These are phyloP conservation scores for Herminia tarsipennalis DNA, from an alignment of 2,888 invertebrate genomes.

Conservation along the genomic window DNA sequence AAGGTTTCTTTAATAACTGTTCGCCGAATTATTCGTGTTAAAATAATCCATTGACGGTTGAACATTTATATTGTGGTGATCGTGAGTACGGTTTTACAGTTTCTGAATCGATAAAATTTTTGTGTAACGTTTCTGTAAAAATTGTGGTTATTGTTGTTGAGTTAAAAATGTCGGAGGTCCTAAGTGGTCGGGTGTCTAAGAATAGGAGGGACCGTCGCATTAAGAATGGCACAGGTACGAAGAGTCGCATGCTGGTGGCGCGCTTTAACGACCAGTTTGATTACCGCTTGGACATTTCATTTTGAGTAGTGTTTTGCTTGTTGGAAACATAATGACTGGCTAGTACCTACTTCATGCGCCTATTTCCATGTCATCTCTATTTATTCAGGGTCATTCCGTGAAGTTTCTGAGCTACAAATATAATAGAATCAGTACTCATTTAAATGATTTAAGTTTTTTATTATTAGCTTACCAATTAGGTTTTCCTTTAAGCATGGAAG, in stretches of 20 bases:
- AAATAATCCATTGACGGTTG: conserved; percentile 40
- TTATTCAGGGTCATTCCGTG: conserved; percentile 21
- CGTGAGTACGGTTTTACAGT: conserved; percentile 65
- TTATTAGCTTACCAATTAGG: too few relatives aligned
- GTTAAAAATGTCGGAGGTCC: conserved; percentile 72
- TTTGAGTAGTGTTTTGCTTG: conserved; percentile 47
- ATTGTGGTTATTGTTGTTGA: conserved; percentile 42
- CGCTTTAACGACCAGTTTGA: conserved; percentile 60
- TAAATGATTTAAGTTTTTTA: too few relatives aligned
- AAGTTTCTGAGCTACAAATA: conserved; percentile 12
- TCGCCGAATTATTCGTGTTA: conserved; percentile 9
- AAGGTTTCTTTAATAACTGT: conserved; percentile 5
- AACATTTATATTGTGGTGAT: conserved; percentile 54
- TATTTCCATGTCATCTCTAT: conserved; percentile 29
- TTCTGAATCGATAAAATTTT: conserved; percentile 57
- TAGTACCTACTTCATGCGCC: conserved; percentile 36
- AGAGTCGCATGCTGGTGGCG: conserved; percentile 62
- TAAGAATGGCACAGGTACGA: conserved; percentile 77
- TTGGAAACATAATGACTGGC: conserved; percentile 36
- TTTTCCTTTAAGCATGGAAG: too few relatives aligned
- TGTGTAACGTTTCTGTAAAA: conserved; percentile 43
- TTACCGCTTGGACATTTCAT: conserved; percentile 61
- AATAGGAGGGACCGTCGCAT: conserved; percentile 68
- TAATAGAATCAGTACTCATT: too few relatives aligned
- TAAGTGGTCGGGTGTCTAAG: conserved; percentile 75